A percentile compares a stretch with the other conserved stretches of the same genome.
Conservation (phyloP, 2,113 vertebrate genomes). For the Hippolais icterina region DNA sequence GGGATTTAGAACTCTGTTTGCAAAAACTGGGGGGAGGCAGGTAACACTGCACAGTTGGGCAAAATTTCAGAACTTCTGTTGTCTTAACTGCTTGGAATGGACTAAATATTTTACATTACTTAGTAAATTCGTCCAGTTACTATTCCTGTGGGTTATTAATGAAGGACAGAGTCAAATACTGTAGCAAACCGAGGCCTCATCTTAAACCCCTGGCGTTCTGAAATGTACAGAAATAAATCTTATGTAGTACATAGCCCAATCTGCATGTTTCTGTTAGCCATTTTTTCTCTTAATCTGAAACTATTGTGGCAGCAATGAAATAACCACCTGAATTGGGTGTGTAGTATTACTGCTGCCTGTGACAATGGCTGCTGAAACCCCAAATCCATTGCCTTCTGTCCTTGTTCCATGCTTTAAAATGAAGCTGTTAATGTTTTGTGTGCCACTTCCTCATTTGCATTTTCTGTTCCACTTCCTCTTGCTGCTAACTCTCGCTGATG, state of each 20-base stretch:
- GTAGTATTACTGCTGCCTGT: not conserved
- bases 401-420: not conserved
- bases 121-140: not conserved
- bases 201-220: not conserved
- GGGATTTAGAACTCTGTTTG: not conserved
- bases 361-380: not conserved
- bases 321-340: not conserved
- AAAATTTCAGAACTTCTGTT: not conserved
- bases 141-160: not conserved
- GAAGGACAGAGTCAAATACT: not conserved
- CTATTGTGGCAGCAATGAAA: not conserved
- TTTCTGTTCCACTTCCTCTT: constrained; percentile 30
- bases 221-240: not conserved
- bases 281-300: not conserved
- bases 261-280: not conserved
- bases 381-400: not conserved
- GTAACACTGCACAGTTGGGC: not conserved
- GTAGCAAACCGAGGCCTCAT: not conserved
- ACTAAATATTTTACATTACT: not conserved
- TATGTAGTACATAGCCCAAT: not conserved
- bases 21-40: not conserved
- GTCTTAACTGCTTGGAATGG: not conserved
- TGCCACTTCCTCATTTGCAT: constrained; percentile 3
- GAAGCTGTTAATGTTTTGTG: not conserved
- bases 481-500: not conserved